phyloP scores from a whole-genome alignment of 1,140 invertebrate genomes.

The Helicoverpa zea region DNA sequence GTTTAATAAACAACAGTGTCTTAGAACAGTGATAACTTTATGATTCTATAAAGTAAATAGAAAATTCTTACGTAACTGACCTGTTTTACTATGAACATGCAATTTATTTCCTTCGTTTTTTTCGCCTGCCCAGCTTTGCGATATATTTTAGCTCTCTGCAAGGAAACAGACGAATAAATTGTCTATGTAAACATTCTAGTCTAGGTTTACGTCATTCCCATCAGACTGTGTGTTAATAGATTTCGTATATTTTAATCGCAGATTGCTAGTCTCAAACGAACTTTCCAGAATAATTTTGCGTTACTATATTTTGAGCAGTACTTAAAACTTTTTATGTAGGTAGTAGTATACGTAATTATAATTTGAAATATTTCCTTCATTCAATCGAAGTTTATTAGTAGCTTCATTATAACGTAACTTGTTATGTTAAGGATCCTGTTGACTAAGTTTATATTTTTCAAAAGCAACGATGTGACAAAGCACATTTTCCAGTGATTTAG shows the following conservation, averaged over 20 bases:
- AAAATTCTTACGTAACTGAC: background rate
- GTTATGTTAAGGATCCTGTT: background rate
- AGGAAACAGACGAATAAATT: constrained; percentile 37
- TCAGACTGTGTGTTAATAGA: constrained; percentile 9
- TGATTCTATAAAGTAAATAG: background rate
- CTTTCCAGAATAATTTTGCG: background rate
- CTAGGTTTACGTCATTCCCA: constrained; percentile 19
- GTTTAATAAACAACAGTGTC: background rate
- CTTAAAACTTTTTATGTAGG: no score
- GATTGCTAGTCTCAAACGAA: background rate
- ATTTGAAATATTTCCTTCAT: no score
- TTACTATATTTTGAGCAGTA: no score
- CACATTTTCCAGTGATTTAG: background rate
- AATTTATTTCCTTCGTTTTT: constrained; percentile 18
- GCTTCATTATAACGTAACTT: background rate
- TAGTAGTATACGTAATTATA: no score
- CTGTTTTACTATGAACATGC: background rate
- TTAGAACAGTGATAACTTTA: background rate
- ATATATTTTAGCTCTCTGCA: constrained; percentile 19
- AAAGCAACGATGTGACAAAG: background rate
- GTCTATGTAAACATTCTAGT: constrained; percentile 30
- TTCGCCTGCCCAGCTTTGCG: background rate
- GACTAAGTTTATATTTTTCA: background rate
- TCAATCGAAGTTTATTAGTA: no score
- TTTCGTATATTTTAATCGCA: constrained; percentile 3